A percentile compares a stretch with the other conserved stretches of the same genome.
Conservation (phyloP, 1,140 invertebrate genomes). For the Cotesia vestalis region DNA sequence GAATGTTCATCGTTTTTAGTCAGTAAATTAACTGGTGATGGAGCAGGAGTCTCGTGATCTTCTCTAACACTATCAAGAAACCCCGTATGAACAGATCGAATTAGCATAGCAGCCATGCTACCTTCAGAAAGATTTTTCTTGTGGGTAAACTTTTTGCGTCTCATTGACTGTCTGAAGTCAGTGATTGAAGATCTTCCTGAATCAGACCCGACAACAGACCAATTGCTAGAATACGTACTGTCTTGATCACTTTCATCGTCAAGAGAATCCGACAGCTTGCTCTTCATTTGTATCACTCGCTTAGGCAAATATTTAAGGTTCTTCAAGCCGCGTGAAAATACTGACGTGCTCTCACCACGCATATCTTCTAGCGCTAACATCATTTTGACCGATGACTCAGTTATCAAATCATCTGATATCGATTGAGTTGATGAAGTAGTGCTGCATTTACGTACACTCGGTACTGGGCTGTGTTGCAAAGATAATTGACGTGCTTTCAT, state of each 20-base stretch:
- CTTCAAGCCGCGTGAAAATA: constrained; percentile 66
- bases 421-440: constrained; percentile 47
- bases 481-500: constrained; percentile 34
- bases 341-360: constrained; percentile 60
- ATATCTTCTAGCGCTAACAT: constrained; percentile 69
- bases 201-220: constrained; percentile 49
- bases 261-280: constrained; percentile 56
- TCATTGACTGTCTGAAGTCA: constrained; percentile 44
- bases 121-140: constrained; percentile 66
- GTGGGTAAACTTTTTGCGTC: constrained; percentile 64
- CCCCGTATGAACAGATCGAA: constrained; percentile 72
- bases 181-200: constrained; percentile 42
- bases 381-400: constrained; percentile 57
- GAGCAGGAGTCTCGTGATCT: constrained; percentile 64
- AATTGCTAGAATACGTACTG: constrained; percentile 48
- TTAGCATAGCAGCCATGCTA: constrained; percentile 72
- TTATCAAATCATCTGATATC: constrained; percentile 52
- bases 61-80: constrained; percentile 69
- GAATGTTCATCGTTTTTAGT: constrained; percentile 25
- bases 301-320: constrained; percentile 67
- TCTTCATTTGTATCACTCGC: constrained; percentile 62
- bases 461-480: constrained; percentile 29
- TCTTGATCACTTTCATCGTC: constrained; percentile 57
- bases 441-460: constrained; percentile 29
- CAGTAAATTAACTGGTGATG: constrained; percentile 51